These are phyloP conservation scores for Hemicrepidius hirtus DNA, from an alignment of 2,888 invertebrate genomes.

Conservation along the genomic window DNA sequence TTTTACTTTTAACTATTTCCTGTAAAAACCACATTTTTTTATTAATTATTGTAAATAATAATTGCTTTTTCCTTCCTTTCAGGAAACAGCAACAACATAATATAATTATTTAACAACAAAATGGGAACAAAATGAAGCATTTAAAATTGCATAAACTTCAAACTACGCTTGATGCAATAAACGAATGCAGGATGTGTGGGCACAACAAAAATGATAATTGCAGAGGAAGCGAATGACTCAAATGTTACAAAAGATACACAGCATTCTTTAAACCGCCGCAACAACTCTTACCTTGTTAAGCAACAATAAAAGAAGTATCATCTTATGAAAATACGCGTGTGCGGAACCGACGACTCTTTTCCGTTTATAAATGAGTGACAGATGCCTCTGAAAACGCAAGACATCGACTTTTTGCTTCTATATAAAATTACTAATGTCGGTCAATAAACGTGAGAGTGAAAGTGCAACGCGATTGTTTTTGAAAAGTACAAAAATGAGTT, in stretches of 20 bases:
- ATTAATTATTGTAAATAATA: not conserved
- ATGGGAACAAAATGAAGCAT: slow-evolving; percentile 9
- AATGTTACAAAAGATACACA: slow-evolving; percentile 8
- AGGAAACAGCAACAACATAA: not conserved
- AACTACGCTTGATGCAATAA: not conserved
- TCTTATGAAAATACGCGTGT: slow-evolving; percentile 8
- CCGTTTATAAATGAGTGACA: not conserved
- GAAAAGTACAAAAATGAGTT: slow-evolving; percentile 2
- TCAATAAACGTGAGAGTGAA: not conserved
- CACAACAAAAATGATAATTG: slow-evolving; percentile 17
- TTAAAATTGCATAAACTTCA: slow-evolving; percentile 10
- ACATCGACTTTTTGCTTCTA: slow-evolving; percentile 4
- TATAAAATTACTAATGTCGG: not conserved
- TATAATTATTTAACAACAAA: not conserved
- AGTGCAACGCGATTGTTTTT: not conserved
- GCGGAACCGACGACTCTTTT: not conserved
- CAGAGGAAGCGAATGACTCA: slow-evolving; percentile 18
- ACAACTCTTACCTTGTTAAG: not conserved
- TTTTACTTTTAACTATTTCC: not conserved
- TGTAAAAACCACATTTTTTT: not conserved
- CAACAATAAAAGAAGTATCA: not conserved
- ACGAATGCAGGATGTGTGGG: slow-evolving; percentile 26
- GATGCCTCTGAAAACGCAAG: not conserved
- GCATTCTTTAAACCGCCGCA: not conserved
- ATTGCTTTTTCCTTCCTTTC: slow-evolving; percentile 16